phyloP scores from a whole-genome alignment of 2,888 invertebrate species.

The Phyllotreta striolata region DNA sequence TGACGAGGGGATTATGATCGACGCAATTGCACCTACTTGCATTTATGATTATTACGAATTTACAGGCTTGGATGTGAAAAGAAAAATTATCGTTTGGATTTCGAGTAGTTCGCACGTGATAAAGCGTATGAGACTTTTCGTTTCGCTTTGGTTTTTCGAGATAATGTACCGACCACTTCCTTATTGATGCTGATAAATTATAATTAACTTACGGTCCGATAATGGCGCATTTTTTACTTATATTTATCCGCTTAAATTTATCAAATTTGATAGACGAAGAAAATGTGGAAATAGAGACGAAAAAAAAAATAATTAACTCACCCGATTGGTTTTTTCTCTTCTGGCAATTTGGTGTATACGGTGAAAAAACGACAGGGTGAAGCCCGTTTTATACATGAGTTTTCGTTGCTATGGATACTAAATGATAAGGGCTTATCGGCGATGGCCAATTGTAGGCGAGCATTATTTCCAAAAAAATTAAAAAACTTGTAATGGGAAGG shows the following conservation, averaged over 20 bases:
- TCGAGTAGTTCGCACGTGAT: constrained; percentile 11
- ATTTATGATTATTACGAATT: neutral
- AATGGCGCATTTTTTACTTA: constrained; percentile 15
- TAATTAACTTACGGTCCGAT: constrained; percentile 27
- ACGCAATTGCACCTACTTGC: neutral
- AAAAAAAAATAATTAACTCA: constrained; percentile 10
- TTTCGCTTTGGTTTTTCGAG: constrained; percentile 14
- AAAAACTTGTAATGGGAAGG: constrained; percentile 13
- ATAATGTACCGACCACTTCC: constrained; percentile 30
- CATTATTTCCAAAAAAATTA: constrained; percentile 19
- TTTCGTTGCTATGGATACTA: constrained; percentile 48
- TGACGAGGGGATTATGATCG: no score
- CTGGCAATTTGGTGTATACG: constrained; percentile 36
- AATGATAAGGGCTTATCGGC: constrained; percentile 35
- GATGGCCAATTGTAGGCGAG: constrained; percentile 30
- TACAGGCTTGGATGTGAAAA: neutral
- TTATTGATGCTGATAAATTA: constrained; percentile 23
- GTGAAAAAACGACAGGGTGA: constrained; percentile 37
- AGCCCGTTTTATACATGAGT: constrained; percentile 44
- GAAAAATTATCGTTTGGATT: constrained; percentile 10
- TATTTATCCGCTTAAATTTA: constrained; percentile 13
- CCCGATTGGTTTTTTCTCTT: constrained; percentile 1
- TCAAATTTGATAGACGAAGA: neutral
- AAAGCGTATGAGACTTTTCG: constrained; percentile 10
- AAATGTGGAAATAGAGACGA: neutral